Evolutionary conservation across 2,113 vertebrate genomes (phyloP), one percentile per base, ranked within the genome.

Genomic region (Romanogobio albipinnatus): DNA sequence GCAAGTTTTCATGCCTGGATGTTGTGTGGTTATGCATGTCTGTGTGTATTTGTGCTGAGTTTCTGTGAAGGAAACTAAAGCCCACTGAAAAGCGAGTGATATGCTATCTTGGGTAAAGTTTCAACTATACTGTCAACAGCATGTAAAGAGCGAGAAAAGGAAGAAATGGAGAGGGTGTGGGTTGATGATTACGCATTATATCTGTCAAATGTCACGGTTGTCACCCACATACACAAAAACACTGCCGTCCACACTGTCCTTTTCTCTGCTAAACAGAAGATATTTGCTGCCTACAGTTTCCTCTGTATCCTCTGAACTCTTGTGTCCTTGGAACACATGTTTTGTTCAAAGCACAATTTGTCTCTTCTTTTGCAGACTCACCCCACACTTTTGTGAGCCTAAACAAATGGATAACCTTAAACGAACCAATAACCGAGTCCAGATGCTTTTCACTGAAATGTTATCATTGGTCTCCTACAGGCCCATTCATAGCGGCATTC

Each of bases 91-190:
- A 66, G 17, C 0, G 17, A 15, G 88, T 89, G 91, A 92, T 90
- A 92, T 84, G 86, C 87, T 92, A 93, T 92, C 93, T 89, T 89
- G 73, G 53, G 49, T 26, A 86, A 86, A 84, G 80, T 86, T 86
- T 87, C 62, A 71, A 49, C 17, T 82, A 3, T 70, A 68, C 84
- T 90, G 91, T 88, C 86, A 90, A 92, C 90, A 88, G 71, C 84
- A n/a, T 70, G 66, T 91, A 87, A 87, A 83, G 58, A 9, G 26
- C 0, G 13, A 24, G 24, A 61, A 61, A 39, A 22, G 29, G n/a
- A 83, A 26, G 29, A 58, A 29, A 39, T 2, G n/a, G 33, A 61
- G 70, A 61, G 70, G 71, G 58, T 82, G 73, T 36, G 64, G 61
- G 29, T 1, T 84, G 71, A 59, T 86, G 61, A 87, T 86, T 84